Base-by-base conservation (phyloP, 1,140 invertebrate species). In the Drosophila kohkoa region DNA sequence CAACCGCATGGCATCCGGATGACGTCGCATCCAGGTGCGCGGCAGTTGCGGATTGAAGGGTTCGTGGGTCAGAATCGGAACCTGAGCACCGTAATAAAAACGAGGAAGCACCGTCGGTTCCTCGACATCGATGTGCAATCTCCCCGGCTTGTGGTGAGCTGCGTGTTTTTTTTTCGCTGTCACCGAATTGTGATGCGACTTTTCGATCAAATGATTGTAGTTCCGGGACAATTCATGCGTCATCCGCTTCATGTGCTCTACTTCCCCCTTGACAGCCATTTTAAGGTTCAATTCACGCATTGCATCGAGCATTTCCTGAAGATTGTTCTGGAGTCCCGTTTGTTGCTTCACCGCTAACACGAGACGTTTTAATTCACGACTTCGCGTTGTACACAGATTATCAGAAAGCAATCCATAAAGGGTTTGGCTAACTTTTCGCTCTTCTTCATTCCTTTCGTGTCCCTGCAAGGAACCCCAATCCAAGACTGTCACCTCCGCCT, bases 11-110 rank as follows among this genome's bases (percentile, higher is more conserved):
- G 59, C 43, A 0, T 25, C 11, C 1, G 81, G 81, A 63, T 82
- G 81, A 10, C 80, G 76, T 6, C 80, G 63, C n/a, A 82, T 5
- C 72, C 72, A 82, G 3, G 76, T 83, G 64, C 41, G n/a, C 41
- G 11, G 38, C 2, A 76, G 54, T 0, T 30, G 15, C 1, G 3
- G 10, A 15, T 76, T 8, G 11, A 66, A 83, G n/a, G 81, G 81
- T 15, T 73, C 63, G 8, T 83, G 76, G 2, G 32, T 1, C 0
- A 83, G 35, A 0, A 79, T 45, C 0, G 81, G 81, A 0, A 83
- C 15, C 10, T 43, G 64, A 1, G 13, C 72, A 0, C 45, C 81
- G 11, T 72, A 66, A 25, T 62, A 81, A 4, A 45, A 41, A 1
- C 30, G 13, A 6, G 25, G 1, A 1, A 8, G 6, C 32, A 8